A percentile compares a stretch with the other conserved stretches of the same genome.
Conservation (phyloP, 1,140 invertebrate genomes). For the Sitophilus oryzae region DNA sequence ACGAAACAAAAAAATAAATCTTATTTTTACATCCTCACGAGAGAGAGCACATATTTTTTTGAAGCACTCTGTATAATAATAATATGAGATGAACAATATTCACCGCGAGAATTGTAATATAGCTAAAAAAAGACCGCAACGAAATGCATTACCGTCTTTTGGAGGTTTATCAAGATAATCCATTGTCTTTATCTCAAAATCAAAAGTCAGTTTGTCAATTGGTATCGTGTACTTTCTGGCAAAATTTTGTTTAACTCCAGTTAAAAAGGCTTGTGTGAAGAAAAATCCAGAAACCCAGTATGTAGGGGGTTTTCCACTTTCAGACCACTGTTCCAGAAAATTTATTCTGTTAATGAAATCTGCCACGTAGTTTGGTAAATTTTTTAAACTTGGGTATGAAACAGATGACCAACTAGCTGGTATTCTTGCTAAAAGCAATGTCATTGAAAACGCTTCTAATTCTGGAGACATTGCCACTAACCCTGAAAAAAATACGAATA, state of each 20-base stretch:
- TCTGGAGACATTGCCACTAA: conserved; percentile 80
- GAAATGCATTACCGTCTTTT: conserved; percentile 14
- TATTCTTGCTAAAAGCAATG: conserved; percentile 68
- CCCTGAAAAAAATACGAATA: conserved; percentile 9
- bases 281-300: conserved; percentile 95
- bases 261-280: conserved; percentile 91
- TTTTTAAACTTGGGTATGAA: conserved; percentile 88
- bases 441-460: conserved; percentile 63
- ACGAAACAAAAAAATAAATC: no score
- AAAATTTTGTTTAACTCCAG: conserved; percentile 86
- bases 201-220: conserved; percentile 67
- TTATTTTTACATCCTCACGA: no score
- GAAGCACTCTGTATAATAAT: no score
- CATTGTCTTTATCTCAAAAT: conserved; percentile 24
- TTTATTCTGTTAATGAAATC: conserved; percentile 77
- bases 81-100: no score
- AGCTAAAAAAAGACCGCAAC: no score
- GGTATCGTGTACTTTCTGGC: conserved; percentile 81
- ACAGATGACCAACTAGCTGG: conserved; percentile 73
- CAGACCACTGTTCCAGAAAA: conserved; percentile 71
- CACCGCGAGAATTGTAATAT: no score
- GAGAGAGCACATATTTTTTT: no score
- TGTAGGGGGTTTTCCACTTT: conserved; percentile 67
- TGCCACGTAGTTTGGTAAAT: conserved; percentile 74
- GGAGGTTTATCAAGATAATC: conserved; percentile 4